Evolutionary conservation across 2,888 invertebrate genomes (phyloP).

Genomic region (Sarcophaga rosellei): DNA sequence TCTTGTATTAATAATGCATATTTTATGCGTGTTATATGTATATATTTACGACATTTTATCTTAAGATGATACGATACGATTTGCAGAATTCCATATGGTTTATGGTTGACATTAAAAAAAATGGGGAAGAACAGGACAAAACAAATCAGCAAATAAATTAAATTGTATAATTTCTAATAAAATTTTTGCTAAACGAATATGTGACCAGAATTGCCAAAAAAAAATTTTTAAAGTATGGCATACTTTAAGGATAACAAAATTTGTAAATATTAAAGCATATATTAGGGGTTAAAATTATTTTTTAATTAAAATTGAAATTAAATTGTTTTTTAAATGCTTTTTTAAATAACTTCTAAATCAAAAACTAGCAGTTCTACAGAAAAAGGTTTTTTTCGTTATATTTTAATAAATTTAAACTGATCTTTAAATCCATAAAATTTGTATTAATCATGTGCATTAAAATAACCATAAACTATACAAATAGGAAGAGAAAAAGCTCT

Average conservation of each 20-base stretch:
- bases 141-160: constrained; percentile 39
- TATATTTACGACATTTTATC: constrained; percentile 56
- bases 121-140: background rate
- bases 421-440: too few species aligned
- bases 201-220: constrained; percentile 68
- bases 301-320: background rate
- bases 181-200: constrained; percentile 66
- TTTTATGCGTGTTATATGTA: constrained; percentile 58
- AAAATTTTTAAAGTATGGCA: background rate
- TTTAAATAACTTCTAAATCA: background rate
- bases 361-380: background rate
- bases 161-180: constrained; percentile 69
- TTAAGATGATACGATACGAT: constrained; percentile 37
- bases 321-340: background rate
- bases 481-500: too few species aligned
- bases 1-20: constrained; percentile 62
- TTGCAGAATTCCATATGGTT: background rate
- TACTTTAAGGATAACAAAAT: constrained; percentile 2
- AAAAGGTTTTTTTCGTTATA: background rate
- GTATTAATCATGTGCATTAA: too few species aligned
- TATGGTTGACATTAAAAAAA: constrained; percentile 9
- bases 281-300: background rate
- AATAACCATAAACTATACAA: too few species aligned
- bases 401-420: too few species aligned
- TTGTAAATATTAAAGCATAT: background rate